Evolutionary conservation across 2,888 invertebrate genomes (phyloP), one percentile per base, ranked within the genome.

Genomic region (Epirrhoe alternata): DNA sequence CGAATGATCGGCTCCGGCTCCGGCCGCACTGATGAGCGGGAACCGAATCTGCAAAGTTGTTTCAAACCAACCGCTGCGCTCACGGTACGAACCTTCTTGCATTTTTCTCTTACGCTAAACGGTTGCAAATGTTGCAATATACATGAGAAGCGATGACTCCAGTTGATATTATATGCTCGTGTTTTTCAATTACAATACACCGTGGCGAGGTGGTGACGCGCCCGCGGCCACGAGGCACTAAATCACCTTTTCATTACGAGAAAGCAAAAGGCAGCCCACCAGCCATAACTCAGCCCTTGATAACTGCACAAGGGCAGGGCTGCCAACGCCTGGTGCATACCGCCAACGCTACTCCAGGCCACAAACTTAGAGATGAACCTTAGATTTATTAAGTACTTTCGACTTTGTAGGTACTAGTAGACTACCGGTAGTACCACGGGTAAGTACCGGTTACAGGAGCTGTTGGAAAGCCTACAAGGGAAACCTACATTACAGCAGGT

Each of bases 1-100:
- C n/a, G n/a, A 24, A 24, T 24, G 24, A 24, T 24, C 24, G 3
- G 24, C 24, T n/a, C 24, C 77, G 78, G 73, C 74, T 75, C 76
- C 66, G 76, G 71, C 55, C 73, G 71, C 74, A 74, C 78, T 84
- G 84, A 83, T 85, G 83, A 86, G 80, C 80, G 79, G 66, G 79
- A 81, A 80, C 82, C 81, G 82, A 83, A 83, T 77, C 79, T 75
- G 77, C 74, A 74, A 24, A n/a, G n/a, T n/a, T n/a, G n/a, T n/a
- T n/a, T n/a, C n/a, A n/a, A n/a, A n/a, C n/a, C n/a, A n/a, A n/a
- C n/a, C n/a, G n/a, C n/a, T n/a, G n/a, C n/a, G n/a, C n/a, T n/a
- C n/a, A n/a, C n/a, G n/a, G n/a, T n/a, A n/a, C n/a, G n/a, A n/a
- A 38, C 12, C 38, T 8, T 10, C 12, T 10, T 7, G 6, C 31